Base-by-base conservation (phyloP, 2,797 vertebrate genomes). In the Anas georgica region DNA sequence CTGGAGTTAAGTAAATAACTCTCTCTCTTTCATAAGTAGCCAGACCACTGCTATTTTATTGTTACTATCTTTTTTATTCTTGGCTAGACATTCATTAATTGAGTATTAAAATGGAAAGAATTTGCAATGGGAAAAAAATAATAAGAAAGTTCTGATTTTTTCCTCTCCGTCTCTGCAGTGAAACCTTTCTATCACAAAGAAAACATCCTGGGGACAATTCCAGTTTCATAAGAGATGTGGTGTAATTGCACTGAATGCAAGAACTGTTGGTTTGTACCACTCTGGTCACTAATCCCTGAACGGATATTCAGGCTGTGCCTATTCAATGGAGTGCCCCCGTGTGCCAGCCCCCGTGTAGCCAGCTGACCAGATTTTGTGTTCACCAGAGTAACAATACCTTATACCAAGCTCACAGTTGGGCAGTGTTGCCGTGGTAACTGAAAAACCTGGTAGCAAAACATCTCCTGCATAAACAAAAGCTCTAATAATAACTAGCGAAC, bases 401-500 rank as follows among this genome's bases (percentile, higher is more conserved):
- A 35, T 6, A 74, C 7, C 18, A 25, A 16, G 58, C 60, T 84
- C 39, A 13, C 83, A 92, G 48, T 29, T 7, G 5, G 67, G 55
- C 12, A 88, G 67, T 54, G 74, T 96, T 92, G 23, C 92, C 86
- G 64, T 62, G 72, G 94, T 56, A 93, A 94, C 92, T 54, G 56
- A 17, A 67, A 86, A 82, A 77, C 56, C 73, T 54, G 59, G 85
- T 91, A 70, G 59, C 7, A 54, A 94, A 94, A 86, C 46, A 68
- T 54, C 60, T 82, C 56, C 52, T 58, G 21, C 67, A 82, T 79
- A 93, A 93, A 79, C 59, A 95, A 90, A 76, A 90, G n/a, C 67
- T 92, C 48, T 92, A 93, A 88, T 50, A 91, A 90, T 56, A 86
- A 73, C 88, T 88, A 25, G 21, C 43, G 31, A 86, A 37, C 45